phyloP scores from a whole-genome alignment of 2,888 invertebrate species.

The Amaurobius ferox region DNA sequence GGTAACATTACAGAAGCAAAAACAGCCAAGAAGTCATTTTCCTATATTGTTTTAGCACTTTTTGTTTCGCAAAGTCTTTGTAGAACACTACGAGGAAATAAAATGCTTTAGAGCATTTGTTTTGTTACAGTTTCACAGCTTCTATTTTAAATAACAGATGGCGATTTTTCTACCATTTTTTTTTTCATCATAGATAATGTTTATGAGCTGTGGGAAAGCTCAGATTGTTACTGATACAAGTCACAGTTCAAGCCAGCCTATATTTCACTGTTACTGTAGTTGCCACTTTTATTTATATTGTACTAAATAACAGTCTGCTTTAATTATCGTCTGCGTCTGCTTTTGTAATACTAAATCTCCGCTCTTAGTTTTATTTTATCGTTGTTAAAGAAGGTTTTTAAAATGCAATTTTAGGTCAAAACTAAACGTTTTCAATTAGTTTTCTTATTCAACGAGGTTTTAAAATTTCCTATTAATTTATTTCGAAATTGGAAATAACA shows the following conservation, averaged over 20 bases:
- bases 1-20: constrained; percentile 28
- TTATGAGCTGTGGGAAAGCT: neutral
- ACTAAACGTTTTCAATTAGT: too few relatives aligned
- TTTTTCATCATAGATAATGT: neutral
- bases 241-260: constrained; percentile 10
- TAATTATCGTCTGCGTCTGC: too few relatives aligned
- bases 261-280: neutral
- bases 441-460: too few relatives aligned
- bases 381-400: too few relatives aligned
- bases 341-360: too few relatives aligned
- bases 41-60: constrained; percentile 60
- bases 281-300: neutral
- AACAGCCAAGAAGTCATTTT: constrained; percentile 43
- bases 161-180: neutral
- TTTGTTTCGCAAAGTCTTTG: constrained; percentile 5
- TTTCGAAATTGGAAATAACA: too few relatives aligned
- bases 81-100: neutral
- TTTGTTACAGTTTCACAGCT: neutral
- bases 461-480: too few relatives aligned
- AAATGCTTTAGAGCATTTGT: neutral
- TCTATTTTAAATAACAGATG: constrained; percentile 6
- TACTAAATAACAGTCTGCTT: neutral
- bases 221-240: neutral
- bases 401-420: too few relatives aligned
- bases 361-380: too few relatives aligned